Evolutionary conservation across 2,888 invertebrate species (phyloP).

Genomic region (Mythimna loreyi): DNA sequence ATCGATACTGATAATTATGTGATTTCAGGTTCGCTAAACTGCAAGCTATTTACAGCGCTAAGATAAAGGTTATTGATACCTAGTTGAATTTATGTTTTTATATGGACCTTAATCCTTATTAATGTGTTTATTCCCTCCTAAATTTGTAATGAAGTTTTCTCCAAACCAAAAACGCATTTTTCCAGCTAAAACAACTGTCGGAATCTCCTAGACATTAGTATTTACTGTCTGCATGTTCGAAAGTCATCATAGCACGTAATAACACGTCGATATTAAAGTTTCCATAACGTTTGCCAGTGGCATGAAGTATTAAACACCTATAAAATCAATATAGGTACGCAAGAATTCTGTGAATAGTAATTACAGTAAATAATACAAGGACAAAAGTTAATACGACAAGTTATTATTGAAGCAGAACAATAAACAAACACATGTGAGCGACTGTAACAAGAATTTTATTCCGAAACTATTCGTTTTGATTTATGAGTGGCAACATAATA

Average conservation of each 20-base stretch:
- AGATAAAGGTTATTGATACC: constrained; percentile 4
- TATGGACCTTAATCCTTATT: background rate
- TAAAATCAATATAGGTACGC: constrained; percentile 48
- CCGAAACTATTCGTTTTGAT: constrained; percentile 22
- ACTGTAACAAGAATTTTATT: constrained; percentile 27
- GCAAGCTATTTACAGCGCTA: constrained; percentile 3
- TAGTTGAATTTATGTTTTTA: constrained; percentile 2
- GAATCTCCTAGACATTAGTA: constrained; percentile 1
- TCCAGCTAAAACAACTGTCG: background rate
- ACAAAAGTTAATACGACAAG: constrained; percentile 35
- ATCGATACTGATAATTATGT: constrained; percentile 18
- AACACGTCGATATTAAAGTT: constrained; percentile 36
- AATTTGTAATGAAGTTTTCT: background rate
- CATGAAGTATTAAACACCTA: constrained; percentile 46
- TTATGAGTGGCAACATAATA: constrained; percentile 16
- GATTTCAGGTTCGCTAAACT: constrained; percentile 15
- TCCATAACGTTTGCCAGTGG: constrained; percentile 42
- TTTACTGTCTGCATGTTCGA: constrained; percentile 19
- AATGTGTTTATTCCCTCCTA: background rate
- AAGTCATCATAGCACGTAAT: constrained; percentile 17
- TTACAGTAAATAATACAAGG: constrained; percentile 54
- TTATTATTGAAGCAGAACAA: constrained; percentile 42
- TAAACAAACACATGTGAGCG: constrained; percentile 28
- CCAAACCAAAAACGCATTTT: background rate
- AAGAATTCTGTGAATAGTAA: constrained; percentile 50